Conservation (phyloP, 2,797 vertebrate species). For the Sylvia borin region DNA sequence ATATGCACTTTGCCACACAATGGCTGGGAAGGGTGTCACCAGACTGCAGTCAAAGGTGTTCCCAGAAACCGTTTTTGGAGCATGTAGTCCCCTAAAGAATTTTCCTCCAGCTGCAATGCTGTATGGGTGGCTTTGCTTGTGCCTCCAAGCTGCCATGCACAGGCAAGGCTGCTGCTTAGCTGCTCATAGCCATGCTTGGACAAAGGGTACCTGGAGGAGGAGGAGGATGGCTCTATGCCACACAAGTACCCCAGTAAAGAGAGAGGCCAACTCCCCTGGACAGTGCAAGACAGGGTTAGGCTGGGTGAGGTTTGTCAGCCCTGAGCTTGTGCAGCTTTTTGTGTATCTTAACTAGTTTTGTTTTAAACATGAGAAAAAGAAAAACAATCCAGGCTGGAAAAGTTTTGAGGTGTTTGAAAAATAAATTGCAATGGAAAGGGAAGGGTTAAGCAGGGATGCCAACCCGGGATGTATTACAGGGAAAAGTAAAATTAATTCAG, state of each 20-base stretch:
- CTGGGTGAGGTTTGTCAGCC: neutral
- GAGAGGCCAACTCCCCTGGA: neutral
- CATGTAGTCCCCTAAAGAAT: neutral
- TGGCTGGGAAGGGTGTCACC: neutral
- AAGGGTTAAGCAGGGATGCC: neutral
- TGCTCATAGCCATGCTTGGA: neutral
- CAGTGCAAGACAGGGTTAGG: neutral
- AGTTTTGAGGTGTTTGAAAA: neutral
- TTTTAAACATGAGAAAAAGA: neutral
- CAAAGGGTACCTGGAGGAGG: neutral
- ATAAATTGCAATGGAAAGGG: neutral
- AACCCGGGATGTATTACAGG: neutral
- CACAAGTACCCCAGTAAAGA: neutral
- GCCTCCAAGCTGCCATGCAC: neutral
- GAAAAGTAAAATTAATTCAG: constrained; percentile 1
- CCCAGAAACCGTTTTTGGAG: neutral
- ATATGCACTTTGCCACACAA: fast-evolving
- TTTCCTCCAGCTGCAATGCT: neutral
- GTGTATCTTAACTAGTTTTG: neutral
- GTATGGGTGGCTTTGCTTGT: neutral
- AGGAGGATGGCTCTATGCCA: neutral
- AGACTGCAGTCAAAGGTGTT: neutral
- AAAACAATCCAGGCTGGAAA: neutral
- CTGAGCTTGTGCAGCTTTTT: neutral
- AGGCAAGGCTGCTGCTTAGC: neutral